Percentiles rank a stretch among this genome's conserved stretches.
phyloP scores from a whole-genome alignment of 1,140 invertebrate species.

The Drosophila nebulosa region DNA sequence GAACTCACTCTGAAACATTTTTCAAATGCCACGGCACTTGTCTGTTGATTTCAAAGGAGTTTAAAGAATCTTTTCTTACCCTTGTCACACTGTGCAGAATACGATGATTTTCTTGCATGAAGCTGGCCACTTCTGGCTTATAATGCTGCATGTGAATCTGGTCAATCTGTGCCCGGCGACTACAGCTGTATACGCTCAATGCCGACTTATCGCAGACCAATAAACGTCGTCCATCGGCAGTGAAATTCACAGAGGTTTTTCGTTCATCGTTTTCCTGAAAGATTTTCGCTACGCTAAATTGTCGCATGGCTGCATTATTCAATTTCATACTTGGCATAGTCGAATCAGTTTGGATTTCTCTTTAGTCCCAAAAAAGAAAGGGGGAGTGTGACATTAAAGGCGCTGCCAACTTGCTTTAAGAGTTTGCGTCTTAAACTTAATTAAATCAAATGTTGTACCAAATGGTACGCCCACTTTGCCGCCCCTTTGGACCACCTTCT shows the following conservation, averaged over 20 bases:
- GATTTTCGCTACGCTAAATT: slow-evolving; percentile 38
- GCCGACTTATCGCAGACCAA: slow-evolving; percentile 22
- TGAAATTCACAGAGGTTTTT: slow-evolving; percentile 35
- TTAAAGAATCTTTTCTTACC: slow-evolving; percentile 18
- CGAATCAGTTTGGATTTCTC: not conserved
- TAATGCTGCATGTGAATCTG: slow-evolving; percentile 32
- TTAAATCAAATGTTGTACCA: slow-evolving; percentile 55
- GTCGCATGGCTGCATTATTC: slow-evolving; percentile 17
- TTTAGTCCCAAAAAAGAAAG: not conserved
- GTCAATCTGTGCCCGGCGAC: not conserved
- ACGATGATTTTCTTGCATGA: slow-evolving; percentile 7
- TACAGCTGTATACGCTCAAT: slow-evolving; percentile 25
- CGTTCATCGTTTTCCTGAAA: slow-evolving; percentile 15
- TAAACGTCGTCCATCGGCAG: slow-evolving; percentile 24
- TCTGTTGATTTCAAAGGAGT: too few species aligned
- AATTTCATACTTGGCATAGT: not conserved
- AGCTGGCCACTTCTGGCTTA: slow-evolving; percentile 39
- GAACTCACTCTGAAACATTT: too few species aligned
- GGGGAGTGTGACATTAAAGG: slow-evolving; percentile 16
- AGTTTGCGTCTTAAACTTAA: slow-evolving; percentile 35
- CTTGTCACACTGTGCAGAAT: slow-evolving; percentile 41
- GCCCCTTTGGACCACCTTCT: slow-evolving; percentile 19
- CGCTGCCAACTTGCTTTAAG: slow-evolving; percentile 4
- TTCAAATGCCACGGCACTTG: too few species aligned
- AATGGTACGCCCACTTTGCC: slow-evolving; percentile 24